Percentiles rank a stretch among this genome's conserved stretches.
phyloP scores from a whole-genome alignment of 2,113 vertebrate species.

The Sitta europaea region DNA sequence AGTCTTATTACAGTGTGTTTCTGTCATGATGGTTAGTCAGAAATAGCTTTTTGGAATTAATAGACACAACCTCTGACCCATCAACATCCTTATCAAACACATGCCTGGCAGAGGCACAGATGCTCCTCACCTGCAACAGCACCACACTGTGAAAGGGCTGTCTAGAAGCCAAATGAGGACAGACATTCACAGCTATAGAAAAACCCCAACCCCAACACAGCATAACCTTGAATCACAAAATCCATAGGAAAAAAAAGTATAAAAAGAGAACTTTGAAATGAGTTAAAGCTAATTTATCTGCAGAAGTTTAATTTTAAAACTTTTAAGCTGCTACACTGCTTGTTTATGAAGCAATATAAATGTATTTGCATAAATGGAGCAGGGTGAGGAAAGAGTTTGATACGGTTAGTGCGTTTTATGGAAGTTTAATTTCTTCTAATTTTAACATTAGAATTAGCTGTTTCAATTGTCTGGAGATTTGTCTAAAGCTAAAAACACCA shows the following conservation, averaged over 20 bases:
- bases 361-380: conserved; percentile 15
- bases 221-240: background rate
- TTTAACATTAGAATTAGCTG: background rate
- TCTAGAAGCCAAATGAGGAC: background rate
- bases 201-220: background rate
- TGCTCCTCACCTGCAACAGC: background rate
- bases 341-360: conserved; percentile 11
- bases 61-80: background rate
- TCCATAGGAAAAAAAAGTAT: background rate
- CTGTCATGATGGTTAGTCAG: background rate
- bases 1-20: conserved; percentile 11
- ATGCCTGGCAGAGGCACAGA: background rate
- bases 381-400: background rate
- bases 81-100: background rate
- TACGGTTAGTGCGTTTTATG: background rate
- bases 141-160: background rate
- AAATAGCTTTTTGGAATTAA: conserved; percentile 8
- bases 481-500: background rate
- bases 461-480: background rate
- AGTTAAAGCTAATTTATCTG: background rate
- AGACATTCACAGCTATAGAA: background rate
- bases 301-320: conserved; percentile 17
- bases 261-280: background rate
- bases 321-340: background rate
- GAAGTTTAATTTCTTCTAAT: conserved; percentile 27